Evolutionary conservation across 1,140 invertebrate species (phyloP), one percentile per base, ranked within the genome.

Genomic region (Protaetia brevitarsis): DNA sequence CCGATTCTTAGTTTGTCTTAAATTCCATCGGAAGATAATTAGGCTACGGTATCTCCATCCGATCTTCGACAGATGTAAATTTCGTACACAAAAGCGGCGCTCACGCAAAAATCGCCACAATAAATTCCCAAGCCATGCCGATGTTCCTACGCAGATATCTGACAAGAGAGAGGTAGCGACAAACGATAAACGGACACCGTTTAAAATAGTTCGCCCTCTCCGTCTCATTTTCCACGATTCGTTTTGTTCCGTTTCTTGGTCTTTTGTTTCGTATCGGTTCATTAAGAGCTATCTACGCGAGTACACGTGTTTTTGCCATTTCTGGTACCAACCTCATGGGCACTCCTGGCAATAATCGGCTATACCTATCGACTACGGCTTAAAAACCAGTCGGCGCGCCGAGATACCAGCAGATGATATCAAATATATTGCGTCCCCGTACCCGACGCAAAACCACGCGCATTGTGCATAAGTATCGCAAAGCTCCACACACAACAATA

Each of bases 241-340:
- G 10, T 51, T 8, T 51, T 51, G 41, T 51, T 51, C 26, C 41
- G 21, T 51, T 51, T 51, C 41, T 51, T 16, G 41, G 41, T 51
- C 41, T 51, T 51, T 51, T 51, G 29, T 62, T 62, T 31, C 29
- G 31, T 31, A 70, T 67, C 64, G 63, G 69, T 71, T 71, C 69
- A 71, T 71, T 71, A 71, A 61, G 64, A 62, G 65, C 62, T 71
- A 71, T 71, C 69, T 71, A 66, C 68, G 67, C 66, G 66, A 71
- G 69, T 68, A 68, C 67, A 68, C 67, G 62, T 71, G 69, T 71
- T 71, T 71, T 68, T 65, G 34, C 69, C 67, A 70, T 70, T 70
- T 70, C 69, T 70, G 69, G 69, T 64, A 65, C 36, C 34, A 45
- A 30, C 59, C 28, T 21, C 36, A 65, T 66, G 63, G n/a, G 66